A percentile compares a stretch with the other conserved stretches of the same genome.
Evolutionary conservation across 2,113 vertebrate genomes (phyloP).

Genomic region (Eolophus roseicapilla): DNA sequence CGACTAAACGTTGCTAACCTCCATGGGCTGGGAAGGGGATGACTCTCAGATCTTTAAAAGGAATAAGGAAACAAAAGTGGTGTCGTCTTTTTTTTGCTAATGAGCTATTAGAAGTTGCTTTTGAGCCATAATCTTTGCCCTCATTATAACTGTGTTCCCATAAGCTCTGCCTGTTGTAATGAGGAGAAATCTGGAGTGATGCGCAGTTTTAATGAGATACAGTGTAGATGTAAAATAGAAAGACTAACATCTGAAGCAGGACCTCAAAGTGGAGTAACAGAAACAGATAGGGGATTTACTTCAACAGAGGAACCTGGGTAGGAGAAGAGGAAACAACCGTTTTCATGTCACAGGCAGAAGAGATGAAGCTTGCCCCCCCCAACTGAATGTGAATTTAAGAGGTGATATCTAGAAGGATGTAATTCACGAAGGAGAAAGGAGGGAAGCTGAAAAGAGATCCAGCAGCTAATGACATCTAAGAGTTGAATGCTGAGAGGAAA

Average conservation of each 20-base stretch:
- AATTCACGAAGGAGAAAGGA: background rate
- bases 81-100: slow-evolving; percentile 69
- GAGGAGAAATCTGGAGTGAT: slow-evolving; percentile 49
- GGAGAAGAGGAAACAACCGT: background rate
- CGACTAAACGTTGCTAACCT: background rate
- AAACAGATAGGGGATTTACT: background rate
- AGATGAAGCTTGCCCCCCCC: background rate
- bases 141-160: slow-evolving; percentile 70
- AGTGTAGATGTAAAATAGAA: slow-evolving; percentile 48
- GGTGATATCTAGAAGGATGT: background rate
- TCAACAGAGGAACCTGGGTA: background rate
- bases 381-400: background rate
- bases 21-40: background rate
- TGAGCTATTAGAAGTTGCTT: slow-evolving; percentile 73
- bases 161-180: slow-evolving; percentile 66
- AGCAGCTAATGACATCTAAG: background rate
- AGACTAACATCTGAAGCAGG: slow-evolving; percentile 30
- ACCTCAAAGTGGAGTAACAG: slow-evolving; percentile 38
- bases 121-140: slow-evolving; percentile 66
- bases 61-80: slow-evolving; percentile 20
- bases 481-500: slow-evolving; percentile 14
- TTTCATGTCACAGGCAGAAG: background rate
- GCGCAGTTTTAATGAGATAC: slow-evolving; percentile 66
- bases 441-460: slow-evolving; percentile 3
- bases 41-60: slow-evolving; percentile 57